phyloP scores from a whole-genome alignment of 1,140 invertebrate genomes.

The Drosophila rufa region DNA sequence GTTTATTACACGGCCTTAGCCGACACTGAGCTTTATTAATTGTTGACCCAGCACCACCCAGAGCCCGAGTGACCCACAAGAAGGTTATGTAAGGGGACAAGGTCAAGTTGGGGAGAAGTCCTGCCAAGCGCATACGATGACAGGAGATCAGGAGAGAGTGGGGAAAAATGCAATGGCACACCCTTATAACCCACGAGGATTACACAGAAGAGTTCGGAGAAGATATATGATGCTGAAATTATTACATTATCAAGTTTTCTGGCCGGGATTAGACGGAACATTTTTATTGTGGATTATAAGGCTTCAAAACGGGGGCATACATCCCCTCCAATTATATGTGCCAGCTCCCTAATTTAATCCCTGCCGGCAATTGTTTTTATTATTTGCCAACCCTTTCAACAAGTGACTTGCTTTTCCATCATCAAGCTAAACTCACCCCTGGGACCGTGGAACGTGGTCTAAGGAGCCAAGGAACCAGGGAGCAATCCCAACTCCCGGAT shows the following conservation, averaged over 20 bases:
- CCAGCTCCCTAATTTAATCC: conserved; percentile 32
- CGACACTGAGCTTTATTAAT: conserved; percentile 77
- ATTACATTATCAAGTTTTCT: background rate
- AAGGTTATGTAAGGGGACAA: conserved; percentile 32
- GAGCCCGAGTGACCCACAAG: conserved; percentile 7
- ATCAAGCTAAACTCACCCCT: conserved; percentile 41
- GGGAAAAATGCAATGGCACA: conserved; percentile 11
- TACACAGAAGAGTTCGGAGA: background rate
- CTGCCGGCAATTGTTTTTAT: conserved; percentile 44
- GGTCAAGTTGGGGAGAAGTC: conserved; percentile 22
- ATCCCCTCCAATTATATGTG: conserved; percentile 32
- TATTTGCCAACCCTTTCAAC: conserved; percentile 64
- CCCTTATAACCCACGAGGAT: background rate
- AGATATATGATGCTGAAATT: conserved; percentile 17
- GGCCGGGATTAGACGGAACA: background rate
- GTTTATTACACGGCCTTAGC: conserved; percentile 69
- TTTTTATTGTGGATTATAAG: background rate
- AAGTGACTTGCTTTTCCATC: conserved; percentile 68
- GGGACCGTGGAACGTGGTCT: conserved; percentile 20
- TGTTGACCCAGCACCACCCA: conserved; percentile 37
- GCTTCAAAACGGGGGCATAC: background rate
- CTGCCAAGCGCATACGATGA: conserved; percentile 32
- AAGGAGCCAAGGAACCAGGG: background rate
- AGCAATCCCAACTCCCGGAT: conserved; percentile 11
- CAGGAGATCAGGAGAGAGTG: conserved; percentile 25